A percentile compares a stretch with the other conserved stretches of the same genome.
Evolutionary conservation across 2,888 invertebrate species (phyloP).

Genomic region (Ichneumon xanthorius): DNA sequence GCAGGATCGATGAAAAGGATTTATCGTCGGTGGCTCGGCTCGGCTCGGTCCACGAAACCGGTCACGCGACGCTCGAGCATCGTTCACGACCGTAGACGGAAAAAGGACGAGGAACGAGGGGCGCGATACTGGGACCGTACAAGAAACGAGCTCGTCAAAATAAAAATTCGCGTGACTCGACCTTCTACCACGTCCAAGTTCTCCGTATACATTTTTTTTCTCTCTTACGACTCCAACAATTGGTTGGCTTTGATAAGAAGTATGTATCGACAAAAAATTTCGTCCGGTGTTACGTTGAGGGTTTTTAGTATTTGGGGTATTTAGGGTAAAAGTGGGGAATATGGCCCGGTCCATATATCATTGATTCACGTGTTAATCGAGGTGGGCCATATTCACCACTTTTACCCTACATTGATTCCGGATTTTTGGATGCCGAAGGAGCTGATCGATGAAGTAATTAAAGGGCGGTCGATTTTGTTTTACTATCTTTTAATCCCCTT

Average conservation of each 20-base stretch:
- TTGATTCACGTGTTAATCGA: too few species aligned
- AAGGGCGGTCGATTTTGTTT: too few species aligned
- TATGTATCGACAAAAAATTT: neutral
- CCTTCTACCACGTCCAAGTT: neutral
- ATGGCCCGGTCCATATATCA: too few species aligned
- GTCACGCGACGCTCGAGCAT: slow-evolving; percentile 31
- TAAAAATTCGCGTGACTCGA: slow-evolving; percentile 30
- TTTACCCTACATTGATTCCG: too few species aligned
- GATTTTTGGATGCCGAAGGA: too few species aligned
- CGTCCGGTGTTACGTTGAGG: neutral
- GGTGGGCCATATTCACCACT: too few species aligned
- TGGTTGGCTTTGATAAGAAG: slow-evolving; percentile 15
- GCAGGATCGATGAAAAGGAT: slow-evolving; percentile 43
- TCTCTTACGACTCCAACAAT: slow-evolving; percentile 5
- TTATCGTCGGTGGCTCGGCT: slow-evolving; percentile 25
- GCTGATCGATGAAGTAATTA: too few species aligned
- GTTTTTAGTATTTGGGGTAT: neutral
- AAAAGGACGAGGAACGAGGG: neutral
- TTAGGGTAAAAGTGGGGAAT: too few species aligned
- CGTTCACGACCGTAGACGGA: slow-evolving; percentile 8
- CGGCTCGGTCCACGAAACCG: slow-evolving; percentile 11
- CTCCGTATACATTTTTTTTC: neutral
- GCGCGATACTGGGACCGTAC: neutral
- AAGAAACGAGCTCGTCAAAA: slow-evolving; percentile 24
- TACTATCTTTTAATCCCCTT: too few species aligned